phyloP scores from a whole-genome alignment of 2,888 invertebrate species.

The Oegoconia quadripuncta region DNA sequence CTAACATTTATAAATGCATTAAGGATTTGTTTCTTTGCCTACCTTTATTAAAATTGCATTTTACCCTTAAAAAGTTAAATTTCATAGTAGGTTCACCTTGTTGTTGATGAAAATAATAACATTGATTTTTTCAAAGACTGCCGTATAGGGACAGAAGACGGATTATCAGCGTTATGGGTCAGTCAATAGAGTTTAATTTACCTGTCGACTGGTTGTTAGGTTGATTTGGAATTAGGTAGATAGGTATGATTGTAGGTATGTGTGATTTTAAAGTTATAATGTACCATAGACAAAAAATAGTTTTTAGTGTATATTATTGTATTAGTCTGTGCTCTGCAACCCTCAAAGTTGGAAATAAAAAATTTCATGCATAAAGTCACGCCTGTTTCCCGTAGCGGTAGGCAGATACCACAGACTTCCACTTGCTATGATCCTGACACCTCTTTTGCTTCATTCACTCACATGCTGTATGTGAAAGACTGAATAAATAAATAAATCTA shows the following conservation, averaged over 20 bases:
- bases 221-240: constrained; percentile 27
- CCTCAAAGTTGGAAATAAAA: too few species aligned
- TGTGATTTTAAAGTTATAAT: constrained; percentile 13
- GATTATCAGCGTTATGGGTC: constrained; percentile 33
- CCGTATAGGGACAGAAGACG: constrained; percentile 38
- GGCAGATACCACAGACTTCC: too few species aligned
- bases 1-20: too few species aligned
- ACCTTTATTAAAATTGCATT: background rate
- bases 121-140: constrained; percentile 47
- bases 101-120: constrained; percentile 22
- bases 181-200: constrained; percentile 29
- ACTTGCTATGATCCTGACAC: too few species aligned
- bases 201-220: constrained; percentile 28
- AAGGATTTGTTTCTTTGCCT: too few species aligned
- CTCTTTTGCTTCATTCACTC: too few species aligned
- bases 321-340: background rate
- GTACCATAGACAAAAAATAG: constrained; percentile 19
- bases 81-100: background rate
- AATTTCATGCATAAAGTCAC: too few species aligned
- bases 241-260: constrained; percentile 21
- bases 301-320: too few species aligned
- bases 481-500: too few species aligned
- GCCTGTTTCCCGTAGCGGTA: too few species aligned
- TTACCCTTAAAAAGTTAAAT: background rate
- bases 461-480: too few species aligned